phyloP scores from a whole-genome alignment of 2,888 invertebrate genomes.

The Agriopis marginaria region DNA sequence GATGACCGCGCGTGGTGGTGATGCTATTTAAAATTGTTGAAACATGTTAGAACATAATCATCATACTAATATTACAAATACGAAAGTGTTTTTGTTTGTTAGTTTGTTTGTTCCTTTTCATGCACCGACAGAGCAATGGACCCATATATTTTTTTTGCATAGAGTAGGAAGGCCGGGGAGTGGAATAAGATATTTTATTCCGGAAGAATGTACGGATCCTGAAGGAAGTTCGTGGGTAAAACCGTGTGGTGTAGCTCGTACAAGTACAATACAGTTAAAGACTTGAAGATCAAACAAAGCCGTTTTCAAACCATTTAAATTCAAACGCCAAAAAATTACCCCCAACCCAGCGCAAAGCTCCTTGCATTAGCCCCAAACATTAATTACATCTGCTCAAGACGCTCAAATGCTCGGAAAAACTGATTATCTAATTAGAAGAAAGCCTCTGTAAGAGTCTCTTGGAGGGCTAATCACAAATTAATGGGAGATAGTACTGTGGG shows the following conservation, averaged over 20 bases:
- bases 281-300: neutral
- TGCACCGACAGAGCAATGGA: no score
- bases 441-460: constrained; percentile 72
- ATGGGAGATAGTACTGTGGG: constrained; percentile 65
- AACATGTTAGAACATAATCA: no score
- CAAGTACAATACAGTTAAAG: neutral
- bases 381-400: constrained; percentile 64
- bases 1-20: no score
- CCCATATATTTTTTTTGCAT: no score
- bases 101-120: no score
- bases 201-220: no score
- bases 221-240: neutral
- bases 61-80: no score
- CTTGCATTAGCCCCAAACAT: constrained; percentile 48
- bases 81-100: no score
- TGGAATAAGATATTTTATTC: no score
- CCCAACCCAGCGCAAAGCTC: constrained; percentile 33
- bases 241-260: neutral
- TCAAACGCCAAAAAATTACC: constrained; percentile 39
- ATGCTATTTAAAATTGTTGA: no score
- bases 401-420: constrained; percentile 72
- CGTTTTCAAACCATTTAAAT: constrained; percentile 16
- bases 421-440: constrained; percentile 83
- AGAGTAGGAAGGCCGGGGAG: no score
- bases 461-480: constrained; percentile 85